A percentile compares a stretch with the other conserved stretches of the same genome.
These are phyloP conservation scores for Ctenomys sociabilis DNA, from an alignment of 2,113 vertebrate genomes.

Conservation along the genomic window DNA sequence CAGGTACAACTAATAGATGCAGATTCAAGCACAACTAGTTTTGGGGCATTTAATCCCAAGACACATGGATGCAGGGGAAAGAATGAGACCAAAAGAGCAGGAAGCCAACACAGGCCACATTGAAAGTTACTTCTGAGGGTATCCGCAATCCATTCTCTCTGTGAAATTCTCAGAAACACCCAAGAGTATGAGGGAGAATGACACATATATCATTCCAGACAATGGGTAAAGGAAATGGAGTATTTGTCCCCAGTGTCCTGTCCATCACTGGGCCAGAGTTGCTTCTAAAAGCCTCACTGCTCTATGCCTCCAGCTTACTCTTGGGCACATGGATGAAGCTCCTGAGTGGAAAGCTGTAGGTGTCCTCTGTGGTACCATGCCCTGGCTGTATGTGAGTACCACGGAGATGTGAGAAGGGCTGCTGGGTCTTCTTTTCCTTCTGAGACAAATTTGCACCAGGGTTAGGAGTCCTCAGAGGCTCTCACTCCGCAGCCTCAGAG, in stretches of 20 bases:
- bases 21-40: not conserved
- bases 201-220: not conserved
- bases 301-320: not conserved
- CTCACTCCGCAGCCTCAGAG: not conserved
- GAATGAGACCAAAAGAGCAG: not conserved
- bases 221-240: too few species aligned
- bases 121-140: not conserved
- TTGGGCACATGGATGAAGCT: not conserved
- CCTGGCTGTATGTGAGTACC: not conserved
- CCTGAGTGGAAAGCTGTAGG: accelerated
- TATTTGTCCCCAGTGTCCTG: not conserved
- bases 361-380: not conserved
- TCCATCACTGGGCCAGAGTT: not conserved
- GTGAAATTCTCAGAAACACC: not conserved
- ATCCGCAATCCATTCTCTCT: not conserved
- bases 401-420: too few species aligned
- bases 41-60: not conserved
- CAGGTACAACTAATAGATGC: too few species aligned
- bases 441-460: not conserved
- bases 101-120: too few species aligned
- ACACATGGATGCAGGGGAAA: not conserved
- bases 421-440: not conserved
- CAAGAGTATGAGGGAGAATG: not conserved
- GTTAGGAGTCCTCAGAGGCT: too few species aligned
- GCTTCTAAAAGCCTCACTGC: not conserved